Evolutionary conservation across 2,113 vertebrate genomes (phyloP), one percentile per base, ranked within the genome.

Genomic region (Megaleporinus macrocephalus): DNA sequence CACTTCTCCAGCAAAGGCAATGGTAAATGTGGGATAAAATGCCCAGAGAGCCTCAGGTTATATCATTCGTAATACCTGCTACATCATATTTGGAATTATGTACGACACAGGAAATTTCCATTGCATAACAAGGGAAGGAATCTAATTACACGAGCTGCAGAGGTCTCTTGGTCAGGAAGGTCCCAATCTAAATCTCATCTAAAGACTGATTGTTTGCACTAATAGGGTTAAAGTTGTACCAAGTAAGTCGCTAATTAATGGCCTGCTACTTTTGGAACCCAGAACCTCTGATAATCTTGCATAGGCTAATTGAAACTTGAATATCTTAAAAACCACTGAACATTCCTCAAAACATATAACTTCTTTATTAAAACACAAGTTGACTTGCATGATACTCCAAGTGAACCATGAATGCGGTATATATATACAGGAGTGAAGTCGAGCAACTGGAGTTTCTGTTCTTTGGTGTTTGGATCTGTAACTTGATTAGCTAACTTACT

Each of bases 141-240:
- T 83, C 29, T 51, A 15, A 80, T 86, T 68, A 29, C 10, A 66
- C 14, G 7, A 55, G 75, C 36, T 5, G 14, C 76, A 81, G 71
- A 61, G 41, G 22, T 61, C 75, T 76, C 63, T 57, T 49, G 59
- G 47, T 51, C 73, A 75, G 76, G 81, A 85, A 79, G 27, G 14
- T 44, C 47, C n/a, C 41, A 11, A 70, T 44, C 66, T 5, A 22
- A 41, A 44, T 41, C 66, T 70, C 36, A 70, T 70, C 66, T 27
- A 22, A 71, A 55, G 71, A 33, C 49, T 29, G 26, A 76, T 82
- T 76, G 68, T 70, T 53, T 4, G 4, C 47, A 26, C 36, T 82
- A 82, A 82, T 70, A 44, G 26, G 51, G 30, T 82, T 82, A 76
- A 81, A 76, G 73, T 36, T 33, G 59, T 59, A 59, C 72, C 65